Evolutionary conservation across 2,888 invertebrate genomes (phyloP).

Genomic region (Drosophila yooni): DNA sequence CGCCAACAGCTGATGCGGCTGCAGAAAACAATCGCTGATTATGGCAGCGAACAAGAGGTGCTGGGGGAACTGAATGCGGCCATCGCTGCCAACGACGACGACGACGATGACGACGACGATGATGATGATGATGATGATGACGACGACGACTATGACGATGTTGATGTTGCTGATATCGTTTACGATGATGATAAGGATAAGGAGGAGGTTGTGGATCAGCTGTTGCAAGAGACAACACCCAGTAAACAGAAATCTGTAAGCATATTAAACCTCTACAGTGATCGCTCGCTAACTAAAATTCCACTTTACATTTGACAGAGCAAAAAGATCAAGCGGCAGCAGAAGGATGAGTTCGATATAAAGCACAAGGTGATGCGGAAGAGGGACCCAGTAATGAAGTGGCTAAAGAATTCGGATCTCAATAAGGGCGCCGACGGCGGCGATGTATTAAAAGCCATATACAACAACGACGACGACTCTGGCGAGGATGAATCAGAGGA

Average conservation of each 20-base stretch:
- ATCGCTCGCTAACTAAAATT: neutral
- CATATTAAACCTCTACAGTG: neutral
- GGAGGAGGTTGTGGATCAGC: neutral
- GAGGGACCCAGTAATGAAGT: constrained; percentile 81
- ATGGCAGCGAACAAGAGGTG: constrained; percentile 74
- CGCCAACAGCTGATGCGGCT: constrained; percentile 77
- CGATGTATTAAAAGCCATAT: constrained; percentile 84
- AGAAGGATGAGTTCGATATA: constrained; percentile 37
- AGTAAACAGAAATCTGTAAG: constrained; percentile 51
- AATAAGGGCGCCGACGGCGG: constrained; percentile 82
- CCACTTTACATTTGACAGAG: constrained; percentile 24
- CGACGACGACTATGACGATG: constrained; percentile 25
- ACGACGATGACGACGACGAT: constrained; percentile 65
- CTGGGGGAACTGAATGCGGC: constrained; percentile 75
- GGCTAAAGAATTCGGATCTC: constrained; percentile 84
- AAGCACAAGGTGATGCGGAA: constrained; percentile 61
- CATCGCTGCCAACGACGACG: constrained; percentile 66
- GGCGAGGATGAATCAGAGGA: constrained; percentile 44
- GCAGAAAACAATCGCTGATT: constrained; percentile 71
- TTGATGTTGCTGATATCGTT: constrained; percentile 3
- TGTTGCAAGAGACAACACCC: constrained; percentile 14
- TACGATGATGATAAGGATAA: constrained; percentile 16
- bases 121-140: constrained; percentile 40
- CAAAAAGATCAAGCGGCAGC: constrained; percentile 51
- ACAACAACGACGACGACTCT: constrained; percentile 79